Evolutionary conservation across 2,888 invertebrate genomes (phyloP).

Genomic region (Scrobipalpa atriplicella): DNA sequence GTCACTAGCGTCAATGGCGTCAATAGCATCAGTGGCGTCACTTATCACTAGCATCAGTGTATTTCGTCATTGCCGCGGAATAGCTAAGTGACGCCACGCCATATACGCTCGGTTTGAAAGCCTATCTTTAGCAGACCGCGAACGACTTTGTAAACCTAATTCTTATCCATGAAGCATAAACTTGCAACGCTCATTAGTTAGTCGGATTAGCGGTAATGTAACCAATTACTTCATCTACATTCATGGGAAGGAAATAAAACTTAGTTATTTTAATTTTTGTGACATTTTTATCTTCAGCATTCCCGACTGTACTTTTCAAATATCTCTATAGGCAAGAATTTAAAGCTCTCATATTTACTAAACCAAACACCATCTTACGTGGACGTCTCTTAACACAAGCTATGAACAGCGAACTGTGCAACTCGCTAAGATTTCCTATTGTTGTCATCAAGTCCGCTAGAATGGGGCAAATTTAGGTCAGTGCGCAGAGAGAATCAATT

Average conservation of each 20-base stretch:
- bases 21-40: no score
- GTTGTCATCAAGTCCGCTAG: not conserved
- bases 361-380: no score
- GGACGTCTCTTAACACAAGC: no score
- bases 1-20: no score
- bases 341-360: not conserved
- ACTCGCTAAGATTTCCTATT: not conserved
- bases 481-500: constrained; percentile 40
- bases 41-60: no score
- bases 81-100: no score
- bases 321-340: not conserved
- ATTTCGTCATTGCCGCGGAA: no score
- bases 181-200: constrained; percentile 1
- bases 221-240: no score
- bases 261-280: no score
- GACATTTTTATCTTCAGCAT: no score
- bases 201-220: not conserved
- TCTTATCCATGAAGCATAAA: constrained; percentile 30
- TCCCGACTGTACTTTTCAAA: not conserved
- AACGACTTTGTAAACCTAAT: constrained; percentile 31
- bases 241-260: no score
- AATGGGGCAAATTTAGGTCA: constrained; percentile 30
- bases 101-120: no score
- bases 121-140: constrained; percentile 18
- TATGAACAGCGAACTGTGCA: not conserved